phyloP scores from a whole-genome alignment of 2,888 invertebrate genomes.

The Volucella inflata region DNA sequence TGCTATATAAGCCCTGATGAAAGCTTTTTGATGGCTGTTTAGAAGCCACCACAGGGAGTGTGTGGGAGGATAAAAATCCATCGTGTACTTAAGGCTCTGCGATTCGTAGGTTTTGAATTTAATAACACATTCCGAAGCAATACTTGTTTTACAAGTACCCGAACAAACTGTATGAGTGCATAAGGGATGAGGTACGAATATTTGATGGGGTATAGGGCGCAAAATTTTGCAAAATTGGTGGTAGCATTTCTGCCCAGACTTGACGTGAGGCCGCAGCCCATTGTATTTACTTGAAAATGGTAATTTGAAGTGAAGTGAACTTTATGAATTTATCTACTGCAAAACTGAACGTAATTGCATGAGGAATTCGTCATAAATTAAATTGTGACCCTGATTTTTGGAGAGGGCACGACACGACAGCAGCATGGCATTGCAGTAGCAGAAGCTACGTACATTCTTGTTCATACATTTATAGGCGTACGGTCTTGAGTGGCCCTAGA shows the following conservation, averaged over 20 bases:
- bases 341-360: slow-evolving; percentile 44
- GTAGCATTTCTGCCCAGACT: slow-evolving; percentile 6
- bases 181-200: neutral
- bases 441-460: no score
- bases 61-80: slow-evolving; percentile 1
- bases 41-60: neutral
- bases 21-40: slow-evolving; percentile 18
- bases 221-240: slow-evolving; percentile 2
- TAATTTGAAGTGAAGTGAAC: slow-evolving; percentile 53
- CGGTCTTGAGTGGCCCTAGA: no score
- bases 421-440: no score
- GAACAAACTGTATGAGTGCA: slow-evolving; percentile 20
- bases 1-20: neutral
- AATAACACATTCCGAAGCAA: slow-evolving; percentile 37
- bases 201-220: neutral
- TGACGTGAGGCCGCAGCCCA: neutral
- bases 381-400: slow-evolving; percentile 46
- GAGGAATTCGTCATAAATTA: slow-evolving; percentile 35
- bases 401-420: neutral
- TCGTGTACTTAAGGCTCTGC: slow-evolving; percentile 39
- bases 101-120: slow-evolving; percentile 46
- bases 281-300: slow-evolving; percentile 28
- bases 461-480: no score
- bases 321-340: slow-evolving; percentile 53
- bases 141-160: slow-evolving; percentile 34